Base-by-base conservation (phyloP, 1,140 invertebrate species). In the Tetraneura akinire region DNA sequence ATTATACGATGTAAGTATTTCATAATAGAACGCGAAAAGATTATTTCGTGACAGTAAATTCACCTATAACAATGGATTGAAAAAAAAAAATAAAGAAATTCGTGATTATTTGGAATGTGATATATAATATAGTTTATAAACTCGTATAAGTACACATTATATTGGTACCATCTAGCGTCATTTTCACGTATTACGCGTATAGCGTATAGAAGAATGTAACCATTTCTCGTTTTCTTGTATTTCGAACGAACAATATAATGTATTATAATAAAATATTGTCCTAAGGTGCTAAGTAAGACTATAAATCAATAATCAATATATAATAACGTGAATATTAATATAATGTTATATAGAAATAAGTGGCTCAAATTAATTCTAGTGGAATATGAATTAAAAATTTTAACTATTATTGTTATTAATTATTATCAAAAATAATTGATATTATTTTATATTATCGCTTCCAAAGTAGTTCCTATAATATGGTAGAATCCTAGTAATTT, bases 401-500 rank as follows among this genome's bases (percentile, higher is more conserved):
- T n/a, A n/a, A n/a, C n/a, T n/a, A 70, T 73, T 53, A 29, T 73
- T 73, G 29, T 29, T 47, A 51, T 49, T 71, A 49, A 18, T 66
- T 60, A 26, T 60, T 60, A 29, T 16, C 26, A 29, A 23, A 60
- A 60, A 60, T 60, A 62, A 60, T 60, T 62, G 32, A 37, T 4
- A 37, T 37, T 37, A 8, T 37, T 4, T 3, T 4, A 37, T 37
- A 37, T 21, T 45, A 47, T 21, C 23, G 42, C 62, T 70, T 53
- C 70, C 70, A 26, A 51, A 8, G 70, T 73, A 73, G 70, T 73
- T 73, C 70, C 70, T 73, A 73, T 62, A 37, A 4, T 37, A 62
- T 29, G 49, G 70, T 73, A 73, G 70, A 73, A 73, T 73, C 70
- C 70, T 73, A 73, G 26, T 47, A 70, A 70, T 26, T 70, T 70